phyloP scores from a whole-genome alignment of 2,113 vertebrate genomes.

The Tichodroma muraria region DNA sequence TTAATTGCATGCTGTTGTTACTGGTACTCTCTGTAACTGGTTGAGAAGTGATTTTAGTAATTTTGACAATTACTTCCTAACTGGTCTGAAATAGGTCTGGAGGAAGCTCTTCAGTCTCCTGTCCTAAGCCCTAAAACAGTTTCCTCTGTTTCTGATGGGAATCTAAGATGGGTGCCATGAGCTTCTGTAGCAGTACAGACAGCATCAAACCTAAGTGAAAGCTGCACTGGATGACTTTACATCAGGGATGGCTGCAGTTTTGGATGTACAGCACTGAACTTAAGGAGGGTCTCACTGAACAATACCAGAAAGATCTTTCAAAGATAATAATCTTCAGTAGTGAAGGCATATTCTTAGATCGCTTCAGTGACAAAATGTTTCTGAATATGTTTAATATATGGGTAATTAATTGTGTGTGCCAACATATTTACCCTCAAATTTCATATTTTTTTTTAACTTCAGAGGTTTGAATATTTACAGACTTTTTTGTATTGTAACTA shows the following conservation, averaged over 20 bases:
- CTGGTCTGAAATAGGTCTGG: background rate
- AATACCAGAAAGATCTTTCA: background rate
- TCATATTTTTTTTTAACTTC: background rate
- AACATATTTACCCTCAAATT: background rate
- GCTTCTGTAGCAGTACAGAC: background rate
- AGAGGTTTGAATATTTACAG: background rate
- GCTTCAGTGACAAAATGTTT: background rate
- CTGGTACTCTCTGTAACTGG: background rate
- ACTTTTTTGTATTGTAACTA: background rate
- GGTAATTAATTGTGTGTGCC: background rate
- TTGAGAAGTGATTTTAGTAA: background rate
- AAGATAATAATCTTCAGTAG: background rate
- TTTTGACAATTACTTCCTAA: background rate
- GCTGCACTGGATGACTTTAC: background rate
- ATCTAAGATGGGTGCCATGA: background rate
- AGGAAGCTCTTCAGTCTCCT: background rate
- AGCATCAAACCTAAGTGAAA: background rate
- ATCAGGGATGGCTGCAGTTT: background rate
- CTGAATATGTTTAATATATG: background rate
- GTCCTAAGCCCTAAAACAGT: background rate
- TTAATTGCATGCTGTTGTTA: background rate
- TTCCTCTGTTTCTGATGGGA: background rate
- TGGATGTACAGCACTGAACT: background rate
- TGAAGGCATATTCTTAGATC: background rate
- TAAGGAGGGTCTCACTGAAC: background rate